Percentiles rank a stretch among this genome's conserved stretches.
These are phyloP conservation scores for Lepus europaeus DNA, from an alignment of 2,113 vertebrate species.

Conservation along the genomic window DNA sequence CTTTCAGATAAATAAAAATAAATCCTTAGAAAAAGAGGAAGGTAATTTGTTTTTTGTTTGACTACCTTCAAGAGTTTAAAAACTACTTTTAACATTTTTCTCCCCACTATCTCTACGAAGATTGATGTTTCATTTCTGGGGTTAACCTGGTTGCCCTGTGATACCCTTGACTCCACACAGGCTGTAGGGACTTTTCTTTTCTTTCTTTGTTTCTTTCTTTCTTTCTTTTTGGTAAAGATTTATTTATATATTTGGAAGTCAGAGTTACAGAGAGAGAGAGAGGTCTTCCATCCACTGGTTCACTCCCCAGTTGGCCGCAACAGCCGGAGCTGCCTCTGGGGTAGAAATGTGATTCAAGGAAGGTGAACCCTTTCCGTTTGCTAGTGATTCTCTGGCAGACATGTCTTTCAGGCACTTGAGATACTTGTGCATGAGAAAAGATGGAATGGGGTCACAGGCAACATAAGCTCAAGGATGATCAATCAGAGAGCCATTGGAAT, in stretches of 20 bases:
- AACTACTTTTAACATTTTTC: neutral
- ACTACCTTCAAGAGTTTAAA: neutral
- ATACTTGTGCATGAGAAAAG: slow-evolving; percentile 46
- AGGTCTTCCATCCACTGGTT: neutral
- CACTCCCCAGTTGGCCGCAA: neutral
- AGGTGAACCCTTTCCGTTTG: neutral
- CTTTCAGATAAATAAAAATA: too few relatives aligned
- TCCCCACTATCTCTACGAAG: neutral
- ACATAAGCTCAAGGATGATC: neutral
- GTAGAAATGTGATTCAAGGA: slow-evolving; percentile 1
- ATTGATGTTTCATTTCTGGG: neutral
- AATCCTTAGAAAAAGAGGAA: neutral
- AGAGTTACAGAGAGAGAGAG: neutral
- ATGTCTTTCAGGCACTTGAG: slow-evolving; percentile 42
- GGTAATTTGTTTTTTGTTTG: neutral
- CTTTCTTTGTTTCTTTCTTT: too few relatives aligned
- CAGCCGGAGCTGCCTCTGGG: neutral
- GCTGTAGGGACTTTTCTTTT: neutral
- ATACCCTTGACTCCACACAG: neutral
- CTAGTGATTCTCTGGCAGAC: neutral
- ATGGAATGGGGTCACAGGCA: neutral
- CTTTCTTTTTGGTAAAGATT: too few relatives aligned
- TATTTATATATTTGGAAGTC: neutral
- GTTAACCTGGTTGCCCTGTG: neutral
- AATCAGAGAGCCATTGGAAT: neutral